Conservation (phyloP, 2,797 vertebrate genomes). For the Rhinoraja longicauda region DNA sequence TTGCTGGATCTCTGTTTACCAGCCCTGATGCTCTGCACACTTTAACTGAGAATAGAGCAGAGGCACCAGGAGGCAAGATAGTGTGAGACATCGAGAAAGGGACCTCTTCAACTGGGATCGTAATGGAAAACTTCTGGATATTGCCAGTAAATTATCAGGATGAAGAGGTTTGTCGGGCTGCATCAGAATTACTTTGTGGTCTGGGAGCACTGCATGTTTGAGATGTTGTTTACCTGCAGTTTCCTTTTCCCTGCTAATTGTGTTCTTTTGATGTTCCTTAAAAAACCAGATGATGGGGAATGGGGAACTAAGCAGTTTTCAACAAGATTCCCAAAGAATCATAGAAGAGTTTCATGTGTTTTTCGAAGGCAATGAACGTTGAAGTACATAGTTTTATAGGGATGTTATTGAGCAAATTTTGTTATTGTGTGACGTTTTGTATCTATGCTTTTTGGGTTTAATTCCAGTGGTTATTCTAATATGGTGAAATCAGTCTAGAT, state of each 20-base stretch:
- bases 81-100: background rate
- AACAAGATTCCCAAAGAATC: background rate
- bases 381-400: background rate
- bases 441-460: constrained; percentile 40
- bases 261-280: background rate
- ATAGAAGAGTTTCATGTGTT: too few species aligned
- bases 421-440: background rate
- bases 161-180: constrained; percentile 52
- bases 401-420: background rate
- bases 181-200: too few species aligned
- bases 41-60: background rate
- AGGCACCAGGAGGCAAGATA: background rate
- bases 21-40: background rate
- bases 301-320: background rate
- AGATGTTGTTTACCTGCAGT: background rate
- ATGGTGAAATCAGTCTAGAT: background rate
- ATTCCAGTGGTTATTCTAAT: background rate
- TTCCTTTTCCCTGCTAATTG: background rate
- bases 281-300: background rate
- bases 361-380: background rate
- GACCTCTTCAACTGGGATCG: background rate
- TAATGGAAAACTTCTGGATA: constrained; percentile 80
- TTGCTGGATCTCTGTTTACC: constrained; percentile 25
- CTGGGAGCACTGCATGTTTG: background rate
- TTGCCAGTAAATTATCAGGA: constrained; percentile 60